Percentiles rank a stretch among this genome's conserved stretches.
These are phyloP conservation scores for Colinus virginianus DNA, from an alignment of 2,113 vertebrate species.

Conservation along the genomic window DNA sequence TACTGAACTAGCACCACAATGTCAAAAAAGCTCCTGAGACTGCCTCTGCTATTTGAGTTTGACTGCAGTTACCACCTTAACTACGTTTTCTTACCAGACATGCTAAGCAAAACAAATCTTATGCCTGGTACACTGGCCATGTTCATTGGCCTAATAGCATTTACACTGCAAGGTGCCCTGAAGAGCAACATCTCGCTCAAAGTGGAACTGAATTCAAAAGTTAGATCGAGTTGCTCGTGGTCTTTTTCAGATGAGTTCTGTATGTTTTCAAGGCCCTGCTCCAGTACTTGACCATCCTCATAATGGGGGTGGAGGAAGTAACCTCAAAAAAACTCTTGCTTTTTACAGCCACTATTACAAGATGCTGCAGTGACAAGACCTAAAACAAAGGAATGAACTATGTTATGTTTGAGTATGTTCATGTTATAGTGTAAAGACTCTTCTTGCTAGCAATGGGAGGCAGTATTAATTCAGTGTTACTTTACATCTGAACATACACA, in stretches of 20 bases:
- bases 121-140: accelerated
- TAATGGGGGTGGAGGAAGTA: no score
- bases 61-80: not conserved
- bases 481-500: accelerated
- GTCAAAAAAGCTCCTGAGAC: not conserved
- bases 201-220: not conserved
- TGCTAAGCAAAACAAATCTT: not conserved
- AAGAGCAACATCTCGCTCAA: not conserved
- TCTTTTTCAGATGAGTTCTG: not conserved
- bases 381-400: not conserved
- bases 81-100: not conserved
- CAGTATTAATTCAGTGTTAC: not conserved
- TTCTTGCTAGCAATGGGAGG: not conserved
- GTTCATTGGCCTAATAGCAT: accelerated
- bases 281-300: not conserved
- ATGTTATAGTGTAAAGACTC: not conserved
- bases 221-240: not conserved
- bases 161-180: not conserved
- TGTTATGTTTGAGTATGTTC: not conserved
- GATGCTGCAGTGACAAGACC: not conserved
- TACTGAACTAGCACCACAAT: not conserved
- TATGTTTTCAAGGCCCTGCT: not conserved
- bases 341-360: not conserved
- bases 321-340: not conserved
- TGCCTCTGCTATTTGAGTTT: not conserved